Evolutionary conservation across 1,140 invertebrate species (phyloP).

Genomic region (Delia radicum): DNA sequence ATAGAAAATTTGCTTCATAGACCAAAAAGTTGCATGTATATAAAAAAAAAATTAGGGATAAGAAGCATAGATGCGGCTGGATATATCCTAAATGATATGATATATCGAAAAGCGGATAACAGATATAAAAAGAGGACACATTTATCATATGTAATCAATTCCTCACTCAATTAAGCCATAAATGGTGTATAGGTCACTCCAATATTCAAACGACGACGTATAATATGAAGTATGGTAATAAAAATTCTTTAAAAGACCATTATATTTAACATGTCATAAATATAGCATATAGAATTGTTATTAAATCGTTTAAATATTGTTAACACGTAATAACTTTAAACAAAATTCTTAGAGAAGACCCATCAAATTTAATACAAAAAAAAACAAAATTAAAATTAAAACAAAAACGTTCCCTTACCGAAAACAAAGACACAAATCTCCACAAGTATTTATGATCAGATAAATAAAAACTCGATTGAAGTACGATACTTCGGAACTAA

Average conservation of each 20-base stretch:
- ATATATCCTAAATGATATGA: too few relatives aligned
- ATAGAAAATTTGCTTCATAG: too few relatives aligned
- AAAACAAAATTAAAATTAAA: neutral
- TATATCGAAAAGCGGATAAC: too few relatives aligned
- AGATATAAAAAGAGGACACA: too few relatives aligned
- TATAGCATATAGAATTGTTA: neutral
- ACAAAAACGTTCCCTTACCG: neutral
- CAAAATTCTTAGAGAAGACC: constrained; percentile 5
- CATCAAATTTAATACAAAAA: neutral
- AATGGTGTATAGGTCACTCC: too few relatives aligned
- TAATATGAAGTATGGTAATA: neutral
- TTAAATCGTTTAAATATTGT: neutral
- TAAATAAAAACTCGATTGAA: constrained; percentile 8
- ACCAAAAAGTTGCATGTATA: too few relatives aligned
- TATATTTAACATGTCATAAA: neutral
- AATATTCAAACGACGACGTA: too few relatives aligned
- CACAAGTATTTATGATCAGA: constrained; percentile 5
- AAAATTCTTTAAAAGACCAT: neutral
- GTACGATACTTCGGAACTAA: constrained; percentile 18
- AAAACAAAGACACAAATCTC: neutral
- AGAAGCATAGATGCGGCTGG: too few relatives aligned
- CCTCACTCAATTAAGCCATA: too few relatives aligned
- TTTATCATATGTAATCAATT: too few relatives aligned
- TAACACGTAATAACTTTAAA: neutral
- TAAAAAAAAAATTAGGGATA: too few relatives aligned